Conservation (phyloP, 2,113 vertebrate species). For the Sinocyclocheilus anshuiensis region DNA sequence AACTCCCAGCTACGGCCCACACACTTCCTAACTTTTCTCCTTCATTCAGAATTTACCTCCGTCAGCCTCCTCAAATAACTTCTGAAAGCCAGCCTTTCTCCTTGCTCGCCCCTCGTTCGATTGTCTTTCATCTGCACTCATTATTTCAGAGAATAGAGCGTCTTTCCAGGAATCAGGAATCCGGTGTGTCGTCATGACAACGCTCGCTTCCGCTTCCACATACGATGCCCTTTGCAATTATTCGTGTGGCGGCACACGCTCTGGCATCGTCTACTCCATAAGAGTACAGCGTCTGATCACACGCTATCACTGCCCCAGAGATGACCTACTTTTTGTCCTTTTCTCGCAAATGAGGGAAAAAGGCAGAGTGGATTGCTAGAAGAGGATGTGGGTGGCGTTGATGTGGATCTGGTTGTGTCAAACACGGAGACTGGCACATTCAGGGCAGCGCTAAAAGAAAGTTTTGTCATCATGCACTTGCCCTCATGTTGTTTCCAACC, state of each 20-base stretch:
- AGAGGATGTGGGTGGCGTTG: conserved; percentile 20
- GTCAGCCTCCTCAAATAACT: neutral
- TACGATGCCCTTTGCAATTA: neutral
- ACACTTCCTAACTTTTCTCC: conserved; percentile 28
- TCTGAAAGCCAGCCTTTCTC: neutral
- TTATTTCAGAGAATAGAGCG: neutral
- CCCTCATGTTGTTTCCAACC: neutral
- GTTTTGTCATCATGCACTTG: neutral
- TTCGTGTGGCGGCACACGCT: neutral
- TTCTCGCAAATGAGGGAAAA: conserved; percentile 17
- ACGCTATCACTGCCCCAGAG: conserved; percentile 6
- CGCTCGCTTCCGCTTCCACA: neutral
- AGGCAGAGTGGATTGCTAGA: neutral
- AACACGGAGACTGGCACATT: conserved; percentile 15
- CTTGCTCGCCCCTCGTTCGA: neutral
- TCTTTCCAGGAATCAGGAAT: conserved; percentile 35
- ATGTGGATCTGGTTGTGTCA: conserved; percentile 17
- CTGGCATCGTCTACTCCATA: neutral
- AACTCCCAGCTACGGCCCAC: conserved; percentile 24
- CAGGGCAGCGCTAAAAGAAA: neutral
- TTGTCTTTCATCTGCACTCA: neutral
- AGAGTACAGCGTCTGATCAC: conserved; percentile 36
- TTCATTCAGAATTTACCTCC: conserved; percentile 4
- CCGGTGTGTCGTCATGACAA: conserved; percentile 2
- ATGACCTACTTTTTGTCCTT: conserved; percentile 46